Percentiles rank a stretch among this genome's conserved stretches.
These are phyloP conservation scores for Zophobas morio DNA, from an alignment of 1,140 invertebrate species.

Conservation along the genomic window DNA sequence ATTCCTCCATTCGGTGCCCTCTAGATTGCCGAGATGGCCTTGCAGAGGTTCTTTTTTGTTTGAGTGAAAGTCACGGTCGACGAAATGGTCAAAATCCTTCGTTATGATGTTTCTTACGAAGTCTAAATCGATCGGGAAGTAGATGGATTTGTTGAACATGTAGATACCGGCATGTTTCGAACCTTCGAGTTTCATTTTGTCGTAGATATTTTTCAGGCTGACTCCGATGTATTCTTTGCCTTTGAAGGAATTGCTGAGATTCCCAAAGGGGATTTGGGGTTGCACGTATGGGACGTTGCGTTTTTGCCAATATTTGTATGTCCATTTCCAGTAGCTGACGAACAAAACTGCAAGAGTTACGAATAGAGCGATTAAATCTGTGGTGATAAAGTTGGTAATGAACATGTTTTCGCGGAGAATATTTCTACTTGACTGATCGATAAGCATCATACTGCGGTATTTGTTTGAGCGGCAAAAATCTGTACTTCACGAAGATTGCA, in stretches of 20 bases:
- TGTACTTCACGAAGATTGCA: too few relatives aligned
- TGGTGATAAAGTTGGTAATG: not conserved
- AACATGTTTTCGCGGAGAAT: not conserved
- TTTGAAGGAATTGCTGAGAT: constrained; percentile 21
- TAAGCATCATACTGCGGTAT: too few relatives aligned
- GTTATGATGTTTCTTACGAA: constrained; percentile 68
- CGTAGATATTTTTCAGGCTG: constrained; percentile 6
- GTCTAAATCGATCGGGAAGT: constrained; percentile 67
- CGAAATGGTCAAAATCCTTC: constrained; percentile 69
- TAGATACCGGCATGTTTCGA: constrained; percentile 25
- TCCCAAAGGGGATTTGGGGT: constrained; percentile 49
- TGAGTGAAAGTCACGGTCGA: constrained; percentile 67
- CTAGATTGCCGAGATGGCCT: constrained; percentile 67
- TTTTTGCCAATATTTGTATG: constrained; percentile 61
- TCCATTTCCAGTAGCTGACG: constrained; percentile 56
- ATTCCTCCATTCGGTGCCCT: constrained; percentile 68
- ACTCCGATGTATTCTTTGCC: constrained; percentile 23
- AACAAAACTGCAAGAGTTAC: not conserved
- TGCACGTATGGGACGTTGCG: constrained; percentile 55
- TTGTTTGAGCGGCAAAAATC: too few relatives aligned
- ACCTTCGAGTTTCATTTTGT: constrained; percentile 8
- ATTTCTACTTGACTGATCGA: too few relatives aligned
- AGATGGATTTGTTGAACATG: constrained; percentile 34
- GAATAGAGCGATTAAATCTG: not conserved
- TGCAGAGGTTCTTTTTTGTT: constrained; percentile 67